Base-by-base conservation (phyloP, 2,797 vertebrate genomes). In the Cyprinella venusta region DNA sequence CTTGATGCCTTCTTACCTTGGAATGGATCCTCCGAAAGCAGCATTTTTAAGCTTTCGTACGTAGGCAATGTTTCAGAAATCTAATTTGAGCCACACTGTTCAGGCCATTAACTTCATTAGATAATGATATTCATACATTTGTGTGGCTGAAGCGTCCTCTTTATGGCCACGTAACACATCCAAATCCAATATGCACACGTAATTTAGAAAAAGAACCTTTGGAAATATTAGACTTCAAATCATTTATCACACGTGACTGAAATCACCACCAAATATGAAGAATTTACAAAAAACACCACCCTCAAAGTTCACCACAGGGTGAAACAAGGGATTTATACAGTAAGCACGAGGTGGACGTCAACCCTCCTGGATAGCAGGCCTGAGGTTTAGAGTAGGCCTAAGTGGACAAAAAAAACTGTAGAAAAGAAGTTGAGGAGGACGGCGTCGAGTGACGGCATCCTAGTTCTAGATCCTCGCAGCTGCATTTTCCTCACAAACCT, bases 401-500 rank as follows among this genome's bases (percentile, higher is more conserved):
- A 65, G 54, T n/a, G 45, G 74, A 70, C 75, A 79, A 54, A 84
- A 54, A 84, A 56, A 54, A 82, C 59, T 85, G 59, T 33, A 67
- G 75, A 79, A 76, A 45, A n/a, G 19, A 40, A 48, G 52, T 80
- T 65, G 59, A 79, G 56, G 24, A 79, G 68, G 82, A 65, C 12
- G 30, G 9, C 59, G 48, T 59, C 42, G 50, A 59, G 65, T 4
- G 71, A 76, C 38, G 56, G 69, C 48, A 63, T 69, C 76, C 65
- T 52, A 70, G 64, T 72, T 48, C 71, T 65, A 76, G 76, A 81
- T 86, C 80, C 65, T 81, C 64, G 65, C 61, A 76, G 76, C 74
- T 70, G 76, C n/a, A 2, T 36, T 74, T 59, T 80, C 40, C 68
- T 82, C 84, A 94, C 94, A 93, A 92, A 97, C 97, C 95, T 96